Evolutionary conservation across 2,797 vertebrate species (phyloP).

Genomic region (Australoheros facetus): DNA sequence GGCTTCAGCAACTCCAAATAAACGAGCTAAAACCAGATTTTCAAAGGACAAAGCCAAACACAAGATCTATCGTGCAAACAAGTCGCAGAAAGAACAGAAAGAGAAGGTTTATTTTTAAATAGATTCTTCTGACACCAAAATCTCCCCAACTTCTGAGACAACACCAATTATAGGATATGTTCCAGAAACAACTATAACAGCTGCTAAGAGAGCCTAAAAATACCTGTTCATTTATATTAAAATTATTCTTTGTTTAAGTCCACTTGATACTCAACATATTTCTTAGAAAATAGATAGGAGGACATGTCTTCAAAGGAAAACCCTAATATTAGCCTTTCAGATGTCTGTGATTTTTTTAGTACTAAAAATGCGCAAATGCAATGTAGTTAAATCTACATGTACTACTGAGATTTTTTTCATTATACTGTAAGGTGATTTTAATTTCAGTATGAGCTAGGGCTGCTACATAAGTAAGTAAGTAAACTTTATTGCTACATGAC

Average conservation of each 20-base stretch:
- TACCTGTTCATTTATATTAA: neutral
- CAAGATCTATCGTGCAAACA: neutral
- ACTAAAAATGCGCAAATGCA: neutral
- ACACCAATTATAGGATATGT: neutral
- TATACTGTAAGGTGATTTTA: neutral
- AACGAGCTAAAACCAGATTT: conserved; percentile 23
- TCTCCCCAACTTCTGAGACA: neutral
- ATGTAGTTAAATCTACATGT: neutral
- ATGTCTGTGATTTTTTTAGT: neutral
- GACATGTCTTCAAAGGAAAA: neutral
- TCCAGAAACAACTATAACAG: neutral
- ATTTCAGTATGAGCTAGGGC: neutral
- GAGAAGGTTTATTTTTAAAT: conserved; percentile 11
- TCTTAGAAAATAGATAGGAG: neutral
- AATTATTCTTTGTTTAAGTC: neutral
- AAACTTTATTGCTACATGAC: neutral
- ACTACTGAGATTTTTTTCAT: neutral
- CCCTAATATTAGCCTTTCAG: neutral
- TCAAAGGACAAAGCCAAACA: conserved; percentile 13
- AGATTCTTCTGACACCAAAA: neutral
- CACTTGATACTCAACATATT: neutral
- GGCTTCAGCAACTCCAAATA: conserved; percentile 10
- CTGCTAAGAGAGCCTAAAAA: neutral
- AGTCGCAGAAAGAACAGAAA: conserved; percentile 4
- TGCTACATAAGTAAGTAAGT: no score